phyloP scores from a whole-genome alignment of 2,888 invertebrate genomes.

The Atrina japonica region DNA sequence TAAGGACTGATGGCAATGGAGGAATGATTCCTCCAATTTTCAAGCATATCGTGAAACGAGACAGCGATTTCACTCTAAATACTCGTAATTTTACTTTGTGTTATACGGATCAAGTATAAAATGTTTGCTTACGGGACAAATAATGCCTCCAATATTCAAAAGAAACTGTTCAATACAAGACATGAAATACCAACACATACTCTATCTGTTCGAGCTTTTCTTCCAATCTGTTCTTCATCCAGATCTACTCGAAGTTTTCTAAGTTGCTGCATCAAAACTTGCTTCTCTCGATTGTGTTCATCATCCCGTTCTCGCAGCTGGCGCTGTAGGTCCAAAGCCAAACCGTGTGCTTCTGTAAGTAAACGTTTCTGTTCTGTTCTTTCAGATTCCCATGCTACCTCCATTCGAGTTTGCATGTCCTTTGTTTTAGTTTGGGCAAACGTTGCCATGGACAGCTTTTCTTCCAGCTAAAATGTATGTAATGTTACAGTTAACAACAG shows the following conservation, averaged over 20 bases:
- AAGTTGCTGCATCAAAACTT: constrained; percentile 89
- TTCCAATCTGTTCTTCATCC: constrained; percentile 54
- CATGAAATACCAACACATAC: too few species aligned
- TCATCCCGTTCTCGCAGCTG: constrained; percentile 73
- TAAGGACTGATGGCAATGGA: too few species aligned
- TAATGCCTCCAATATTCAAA: too few species aligned
- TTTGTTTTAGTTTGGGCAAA: constrained; percentile 58
- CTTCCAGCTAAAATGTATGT: constrained; percentile 62
- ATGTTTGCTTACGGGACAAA: too few species aligned
- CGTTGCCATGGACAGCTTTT: constrained; percentile 60
- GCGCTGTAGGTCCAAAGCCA: constrained; percentile 73
- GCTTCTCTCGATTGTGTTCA: constrained; percentile 76
- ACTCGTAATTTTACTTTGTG: too few species aligned
- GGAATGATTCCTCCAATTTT: too few species aligned
- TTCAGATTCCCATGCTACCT: constrained; percentile 73
- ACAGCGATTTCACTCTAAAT: too few species aligned
- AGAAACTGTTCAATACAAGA: too few species aligned
- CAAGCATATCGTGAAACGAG: too few species aligned
- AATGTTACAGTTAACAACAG: background rate
- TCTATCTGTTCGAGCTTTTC: constrained; percentile 6
- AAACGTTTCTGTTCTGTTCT: constrained; percentile 69
- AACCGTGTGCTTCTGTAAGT: constrained; percentile 70
- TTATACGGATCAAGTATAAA: too few species aligned
- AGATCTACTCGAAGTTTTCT: constrained; percentile 66
- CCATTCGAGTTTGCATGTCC: constrained; percentile 66